Evolutionary conservation across 2,888 invertebrate species (phyloP).

Genomic region (Calameuta pallipes): DNA sequence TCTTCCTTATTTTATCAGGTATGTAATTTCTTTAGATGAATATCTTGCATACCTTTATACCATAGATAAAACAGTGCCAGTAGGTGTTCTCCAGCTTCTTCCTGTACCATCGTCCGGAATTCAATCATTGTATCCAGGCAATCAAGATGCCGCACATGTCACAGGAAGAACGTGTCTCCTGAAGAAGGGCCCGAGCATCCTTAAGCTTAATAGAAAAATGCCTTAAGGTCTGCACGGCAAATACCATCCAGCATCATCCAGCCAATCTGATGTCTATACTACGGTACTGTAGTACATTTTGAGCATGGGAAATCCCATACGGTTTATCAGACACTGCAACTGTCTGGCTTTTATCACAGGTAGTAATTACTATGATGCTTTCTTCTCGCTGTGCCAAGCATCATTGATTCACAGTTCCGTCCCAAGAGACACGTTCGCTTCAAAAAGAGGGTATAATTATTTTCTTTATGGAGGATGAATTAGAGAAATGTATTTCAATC

Average conservation of each 20-base stretch:
- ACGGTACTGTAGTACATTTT: neutral
- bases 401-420: neutral
- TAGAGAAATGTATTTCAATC: slow-evolving; percentile 34
- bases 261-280: neutral
- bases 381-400: neutral
- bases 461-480: slow-evolving; percentile 20
- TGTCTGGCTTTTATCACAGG: neutral
- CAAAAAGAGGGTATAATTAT: slow-evolving; percentile 25
- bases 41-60: neutral
- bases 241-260: neutral
- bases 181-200: slow-evolving; percentile 18
- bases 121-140: slow-evolving; percentile 17
- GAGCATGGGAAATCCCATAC: neutral
- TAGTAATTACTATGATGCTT: neutral
- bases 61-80: neutral
- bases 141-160: slow-evolving; percentile 21
- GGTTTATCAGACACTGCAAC: neutral
- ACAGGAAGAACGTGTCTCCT: slow-evolving; percentile 9
- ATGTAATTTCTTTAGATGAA: neutral
- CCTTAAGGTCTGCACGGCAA: neutral
- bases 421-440: neutral
- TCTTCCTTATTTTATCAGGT: neutral
- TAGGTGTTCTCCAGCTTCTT: neutral
- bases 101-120: slow-evolving; percentile 7
- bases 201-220: slow-evolving; percentile 24